phyloP scores from a whole-genome alignment of 2,797 vertebrate species.

The Melanotaenia maccullochi region DNA sequence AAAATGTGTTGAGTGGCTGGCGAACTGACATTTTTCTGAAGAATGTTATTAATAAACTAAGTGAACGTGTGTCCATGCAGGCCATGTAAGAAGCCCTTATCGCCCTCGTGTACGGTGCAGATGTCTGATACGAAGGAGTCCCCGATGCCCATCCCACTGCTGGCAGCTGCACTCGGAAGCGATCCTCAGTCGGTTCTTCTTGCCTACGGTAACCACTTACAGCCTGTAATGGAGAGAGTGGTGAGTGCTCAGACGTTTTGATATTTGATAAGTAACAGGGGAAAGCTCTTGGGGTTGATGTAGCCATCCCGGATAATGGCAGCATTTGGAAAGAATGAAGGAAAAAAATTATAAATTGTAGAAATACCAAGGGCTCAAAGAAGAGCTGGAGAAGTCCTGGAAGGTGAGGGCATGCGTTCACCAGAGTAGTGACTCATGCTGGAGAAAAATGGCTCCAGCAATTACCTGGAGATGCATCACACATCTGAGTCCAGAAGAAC shows the following conservation, averaged over 20 bases:
- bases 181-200: constrained; percentile 86
- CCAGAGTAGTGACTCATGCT: no score
- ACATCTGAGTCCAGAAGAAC: no score
- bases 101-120: constrained; percentile 91
- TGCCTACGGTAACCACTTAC: constrained; percentile 91
- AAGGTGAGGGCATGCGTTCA: no score
- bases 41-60: not conserved
- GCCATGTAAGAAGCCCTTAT: constrained; percentile 95
- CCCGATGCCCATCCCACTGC: constrained; percentile 89
- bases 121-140: constrained; percentile 85
- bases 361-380: no score
- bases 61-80: constrained; percentile 68
- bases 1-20: not conserved
- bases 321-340: no score
- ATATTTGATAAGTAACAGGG: not conserved
- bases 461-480: no score
- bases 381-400: no score
- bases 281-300: not conserved
- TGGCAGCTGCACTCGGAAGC: constrained; percentile 86
- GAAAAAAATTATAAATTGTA: no score
- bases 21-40: not conserved
- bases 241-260: constrained; percentile 77
- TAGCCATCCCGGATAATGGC: no score
- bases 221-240: constrained; percentile 92
- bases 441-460: no score